These are phyloP conservation scores for Yponomeuta malinellus DNA, from an alignment of 2,888 invertebrate species.

Conservation along the genomic window DNA sequence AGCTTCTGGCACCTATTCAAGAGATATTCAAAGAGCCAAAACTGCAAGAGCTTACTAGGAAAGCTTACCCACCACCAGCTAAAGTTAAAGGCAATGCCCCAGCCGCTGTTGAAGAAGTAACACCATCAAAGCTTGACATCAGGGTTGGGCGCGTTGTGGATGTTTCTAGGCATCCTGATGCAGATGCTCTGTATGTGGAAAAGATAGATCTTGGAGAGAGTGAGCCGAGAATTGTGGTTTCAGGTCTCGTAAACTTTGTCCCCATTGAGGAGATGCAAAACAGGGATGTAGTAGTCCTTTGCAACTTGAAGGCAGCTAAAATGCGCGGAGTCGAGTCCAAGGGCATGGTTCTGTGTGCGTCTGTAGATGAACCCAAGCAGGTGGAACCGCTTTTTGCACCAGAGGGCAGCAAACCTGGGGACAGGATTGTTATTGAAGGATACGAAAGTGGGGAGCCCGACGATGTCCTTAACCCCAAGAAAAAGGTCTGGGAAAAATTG, in stretches of 20 bases:
- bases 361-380: slow-evolving; percentile 83
- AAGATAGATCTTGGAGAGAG: slow-evolving; percentile 92
- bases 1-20: slow-evolving; percentile 90
- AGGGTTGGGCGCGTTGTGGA: slow-evolving; percentile 91
- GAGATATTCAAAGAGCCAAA: slow-evolving; percentile 87
- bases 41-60: slow-evolving; percentile 83
- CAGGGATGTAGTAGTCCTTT: slow-evolving; percentile 92
- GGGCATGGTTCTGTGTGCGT: slow-evolving; percentile 96
- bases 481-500: slow-evolving; percentile 97
- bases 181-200: slow-evolving; percentile 93
- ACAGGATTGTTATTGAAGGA: slow-evolving; percentile 88
- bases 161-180: slow-evolving; percentile 92
- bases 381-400: slow-evolving; percentile 93
- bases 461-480: slow-evolving; percentile 93
- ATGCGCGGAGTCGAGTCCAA: slow-evolving; percentile 94
- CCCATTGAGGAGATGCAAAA: slow-evolving; percentile 93
- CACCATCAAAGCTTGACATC: slow-evolving; percentile 89
- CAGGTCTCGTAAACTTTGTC: slow-evolving; percentile 94
- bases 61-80: slow-evolving; percentile 88
- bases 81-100: slow-evolving; percentile 73
- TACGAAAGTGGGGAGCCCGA: slow-evolving; percentile 87
- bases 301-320: slow-evolving; percentile 97
- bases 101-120: slow-evolving; percentile 71
- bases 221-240: slow-evolving; percentile 82
- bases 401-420: slow-evolving; percentile 84